phyloP scores from a whole-genome alignment of 2,113 vertebrate species.

The Notothenia rossii region DNA sequence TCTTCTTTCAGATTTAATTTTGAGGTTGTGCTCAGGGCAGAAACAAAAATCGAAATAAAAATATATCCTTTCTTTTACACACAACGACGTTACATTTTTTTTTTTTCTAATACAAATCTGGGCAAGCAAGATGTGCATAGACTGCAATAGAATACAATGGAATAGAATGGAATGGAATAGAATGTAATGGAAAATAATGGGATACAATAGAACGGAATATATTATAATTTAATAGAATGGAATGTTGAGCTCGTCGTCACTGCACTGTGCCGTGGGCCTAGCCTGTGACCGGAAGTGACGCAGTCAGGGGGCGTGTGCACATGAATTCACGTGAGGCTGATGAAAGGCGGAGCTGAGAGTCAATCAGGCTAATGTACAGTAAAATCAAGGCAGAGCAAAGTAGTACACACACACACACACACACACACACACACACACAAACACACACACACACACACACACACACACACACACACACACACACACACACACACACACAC shows the following conservation, averaged over 20 bases:
- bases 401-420: slow-evolving; percentile 33
- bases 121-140: neutral
- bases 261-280: slow-evolving; percentile 28
- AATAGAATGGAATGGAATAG: neutral
- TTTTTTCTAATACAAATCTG: neutral
- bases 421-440: slow-evolving; percentile 16
- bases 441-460: slow-evolving; percentile 26
- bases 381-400: neutral
- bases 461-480: slow-evolving; percentile 19
- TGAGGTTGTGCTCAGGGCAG: neutral
- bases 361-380: slow-evolving; percentile 42
- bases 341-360: slow-evolving; percentile 34
- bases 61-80: neutral
- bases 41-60: neutral
- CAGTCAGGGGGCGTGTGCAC: slow-evolving; percentile 64
- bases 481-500: slow-evolving; percentile 33
- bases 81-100: neutral
- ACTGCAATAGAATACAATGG: slow-evolving; percentile 5
- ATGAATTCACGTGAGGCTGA: slow-evolving; percentile 48
- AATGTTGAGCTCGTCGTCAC: slow-evolving; percentile 10
- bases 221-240: neutral
- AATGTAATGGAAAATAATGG: neutral
- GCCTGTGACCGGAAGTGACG: slow-evolving; percentile 73
- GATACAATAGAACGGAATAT: no score
- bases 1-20: neutral